phyloP scores from a whole-genome alignment of 2,888 invertebrate genomes.

The Cryptus armator region DNA sequence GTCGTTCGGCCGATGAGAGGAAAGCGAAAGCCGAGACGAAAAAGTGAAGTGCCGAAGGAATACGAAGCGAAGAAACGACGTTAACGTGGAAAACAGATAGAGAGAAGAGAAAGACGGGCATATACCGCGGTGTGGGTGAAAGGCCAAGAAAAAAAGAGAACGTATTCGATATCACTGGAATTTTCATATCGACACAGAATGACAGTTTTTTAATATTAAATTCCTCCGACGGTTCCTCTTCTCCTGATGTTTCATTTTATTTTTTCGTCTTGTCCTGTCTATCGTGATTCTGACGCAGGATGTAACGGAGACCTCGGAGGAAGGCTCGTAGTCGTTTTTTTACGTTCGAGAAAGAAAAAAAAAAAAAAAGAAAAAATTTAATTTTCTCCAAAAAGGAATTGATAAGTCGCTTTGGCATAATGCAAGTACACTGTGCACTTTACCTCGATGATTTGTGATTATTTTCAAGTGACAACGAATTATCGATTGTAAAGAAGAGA shows the following conservation, averaged over 20 bases:
- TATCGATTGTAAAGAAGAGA: not conserved
- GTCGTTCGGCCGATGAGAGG: not conserved
- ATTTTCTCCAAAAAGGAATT: not conserved
- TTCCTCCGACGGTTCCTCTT: slow-evolving; percentile 73
- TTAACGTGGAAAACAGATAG: not conserved
- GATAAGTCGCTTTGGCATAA: not conserved
- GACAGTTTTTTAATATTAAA: slow-evolving; percentile 85
- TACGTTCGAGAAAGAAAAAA: slow-evolving; percentile 22
- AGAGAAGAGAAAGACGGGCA: slow-evolving; percentile 45
- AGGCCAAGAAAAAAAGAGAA: slow-evolving; percentile 70
- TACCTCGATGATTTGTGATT: not conserved
- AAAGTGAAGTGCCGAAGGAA: slow-evolving; percentile 60
- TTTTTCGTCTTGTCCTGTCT: slow-evolving; percentile 49
- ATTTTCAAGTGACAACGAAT: not conserved
- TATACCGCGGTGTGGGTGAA: slow-evolving; percentile 37
- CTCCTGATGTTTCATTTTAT: slow-evolving; percentile 59
- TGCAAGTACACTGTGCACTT: not conserved
- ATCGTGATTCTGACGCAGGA: slow-evolving; percentile 25
- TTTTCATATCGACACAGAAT: slow-evolving; percentile 85
- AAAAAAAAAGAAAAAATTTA: not conserved
- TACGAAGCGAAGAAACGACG: slow-evolving; percentile 40
- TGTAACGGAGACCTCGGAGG: slow-evolving; percentile 33
- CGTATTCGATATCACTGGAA: slow-evolving; percentile 82
- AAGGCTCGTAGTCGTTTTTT: slow-evolving; percentile 32
- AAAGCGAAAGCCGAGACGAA: slow-evolving; percentile 53